A percentile compares a stretch with the other conserved stretches of the same genome.
phyloP scores from a whole-genome alignment of 2,113 vertebrate species.

The Ellobius talpinus region DNA sequence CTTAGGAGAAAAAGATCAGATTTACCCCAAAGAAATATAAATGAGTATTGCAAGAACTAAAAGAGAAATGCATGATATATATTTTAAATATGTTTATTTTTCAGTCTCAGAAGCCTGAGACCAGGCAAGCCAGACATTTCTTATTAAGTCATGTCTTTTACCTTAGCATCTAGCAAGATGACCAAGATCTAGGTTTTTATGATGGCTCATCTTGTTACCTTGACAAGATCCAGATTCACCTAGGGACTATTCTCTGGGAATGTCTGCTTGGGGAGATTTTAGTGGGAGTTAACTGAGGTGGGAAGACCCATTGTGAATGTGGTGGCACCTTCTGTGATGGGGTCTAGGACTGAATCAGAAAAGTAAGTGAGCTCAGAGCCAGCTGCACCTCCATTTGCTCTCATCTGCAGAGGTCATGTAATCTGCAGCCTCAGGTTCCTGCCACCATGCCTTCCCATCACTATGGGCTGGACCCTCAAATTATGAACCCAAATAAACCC shows the following conservation, averaged over 20 bases:
- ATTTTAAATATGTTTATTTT: not conserved
- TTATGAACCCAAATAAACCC: not conserved
- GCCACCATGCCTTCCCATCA: not conserved
- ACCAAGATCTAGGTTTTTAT: not conserved
- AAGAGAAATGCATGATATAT: not conserved
- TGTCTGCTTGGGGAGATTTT: not conserved
- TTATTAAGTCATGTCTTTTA: not conserved
- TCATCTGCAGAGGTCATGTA: not conserved
- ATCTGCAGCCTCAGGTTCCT: too few species aligned
- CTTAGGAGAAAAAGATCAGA: conserved; percentile 26
- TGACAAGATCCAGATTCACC: not conserved
- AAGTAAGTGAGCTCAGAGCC: not conserved
- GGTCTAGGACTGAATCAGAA: not conserved
- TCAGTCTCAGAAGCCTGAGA: not conserved
- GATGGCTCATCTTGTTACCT: not conserved
- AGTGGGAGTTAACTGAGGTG: not conserved
- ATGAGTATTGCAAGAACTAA: not conserved
- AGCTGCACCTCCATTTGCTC: not conserved
- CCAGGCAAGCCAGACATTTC: not conserved
- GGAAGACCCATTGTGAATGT: not conserved
- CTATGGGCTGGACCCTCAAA: not conserved
- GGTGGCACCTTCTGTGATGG: not conserved
- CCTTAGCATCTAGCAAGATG: not conserved
- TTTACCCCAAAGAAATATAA: not conserved
- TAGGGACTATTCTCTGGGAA: too few species aligned